Conservation (phyloP, 92 coral and sea anemone genomes). For the Parazoanthus darwini region DNA sequence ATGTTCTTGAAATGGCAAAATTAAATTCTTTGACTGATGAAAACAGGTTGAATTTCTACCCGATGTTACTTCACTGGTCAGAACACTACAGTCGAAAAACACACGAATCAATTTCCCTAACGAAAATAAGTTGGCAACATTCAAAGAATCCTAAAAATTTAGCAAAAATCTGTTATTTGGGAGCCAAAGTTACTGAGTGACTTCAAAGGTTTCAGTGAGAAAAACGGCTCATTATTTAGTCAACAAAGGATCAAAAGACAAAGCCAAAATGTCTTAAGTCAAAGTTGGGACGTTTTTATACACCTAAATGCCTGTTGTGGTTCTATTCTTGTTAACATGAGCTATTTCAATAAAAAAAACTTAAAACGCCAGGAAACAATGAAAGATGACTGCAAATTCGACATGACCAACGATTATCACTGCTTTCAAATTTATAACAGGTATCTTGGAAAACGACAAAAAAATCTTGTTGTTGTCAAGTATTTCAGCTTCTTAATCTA, state of each 20-base stretch:
- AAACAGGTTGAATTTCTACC: not conserved
- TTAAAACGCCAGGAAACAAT: not conserved
- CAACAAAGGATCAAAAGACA: not conserved
- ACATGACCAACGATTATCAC: not conserved
- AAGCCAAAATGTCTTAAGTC: not conserved
- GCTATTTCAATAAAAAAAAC: not conserved
- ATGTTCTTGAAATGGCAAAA: not conserved
- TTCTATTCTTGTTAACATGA: not conserved
- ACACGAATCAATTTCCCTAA: not conserved
- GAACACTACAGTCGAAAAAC: not conserved
- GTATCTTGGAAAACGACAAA: not conserved
- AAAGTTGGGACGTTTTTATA: not conserved
- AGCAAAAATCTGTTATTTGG: not conserved
- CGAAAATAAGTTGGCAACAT: not conserved
- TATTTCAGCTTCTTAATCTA: not conserved
- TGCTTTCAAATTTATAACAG: not conserved
- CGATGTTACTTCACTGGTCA: not conserved
- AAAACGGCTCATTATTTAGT: not conserved
- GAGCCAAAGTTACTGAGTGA: not conserved
- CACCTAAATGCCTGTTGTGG: not conserved
- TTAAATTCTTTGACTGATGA: not conserved
- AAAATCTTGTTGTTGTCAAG: not conserved
- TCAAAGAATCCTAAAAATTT: not conserved
- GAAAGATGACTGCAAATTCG: not conserved
- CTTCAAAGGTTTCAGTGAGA: not conserved